Evolutionary conservation across 92 coral and sea anemone species (phyloP), one percentile per base, ranked within the genome.

Genomic region (Heliopora coerulea): DNA sequence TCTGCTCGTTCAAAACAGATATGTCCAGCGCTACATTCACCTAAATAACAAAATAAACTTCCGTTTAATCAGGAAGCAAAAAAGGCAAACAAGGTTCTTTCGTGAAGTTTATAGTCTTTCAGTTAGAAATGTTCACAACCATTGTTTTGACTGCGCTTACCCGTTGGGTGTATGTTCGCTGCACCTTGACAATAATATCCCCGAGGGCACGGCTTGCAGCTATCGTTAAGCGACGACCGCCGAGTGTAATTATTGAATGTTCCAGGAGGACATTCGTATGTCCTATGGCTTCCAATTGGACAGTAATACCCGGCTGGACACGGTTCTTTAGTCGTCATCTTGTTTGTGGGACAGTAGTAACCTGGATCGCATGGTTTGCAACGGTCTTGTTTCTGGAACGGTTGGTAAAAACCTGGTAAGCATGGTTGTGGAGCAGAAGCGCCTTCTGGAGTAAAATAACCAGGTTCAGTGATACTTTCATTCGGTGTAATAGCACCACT

Each of bases 111-210:
- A n/a, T n/a, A n/a, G n/a, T n/a, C n/a, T n/a, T n/a, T n/a, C n/a
- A n/a, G n/a, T n/a, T n/a, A n/a, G n/a, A n/a, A n/a, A n/a, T n/a
- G n/a, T n/a, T n/a, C n/a, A n/a, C n/a, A n/a, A n/a, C n/a, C n/a
- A n/a, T n/a, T n/a, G n/a, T n/a, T n/a, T n/a, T n/a, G n/a, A 37
- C 11, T 4, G 5, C 5, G 54, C 60, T n/a, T 80, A 93, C 98
- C 98, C 83, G 93, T 84, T 10, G 98, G 98, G 26, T 62, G 59
- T 17, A 75, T 46, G 56, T 88, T 89, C 10, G 98, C 98, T 1
- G 98, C 88, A 56, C 95, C 96, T 75, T 93, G 91, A 79, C 98
- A 93, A 68, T 78, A 93, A 56, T 79, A 67, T 35, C 98, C 98
- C 0, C 86, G 76, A 0, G 89, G 91, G 35, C 98, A 93, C 28